Evolutionary conservation across 2,888 invertebrate species (phyloP).

Genomic region (Trisateles emortualis): DNA sequence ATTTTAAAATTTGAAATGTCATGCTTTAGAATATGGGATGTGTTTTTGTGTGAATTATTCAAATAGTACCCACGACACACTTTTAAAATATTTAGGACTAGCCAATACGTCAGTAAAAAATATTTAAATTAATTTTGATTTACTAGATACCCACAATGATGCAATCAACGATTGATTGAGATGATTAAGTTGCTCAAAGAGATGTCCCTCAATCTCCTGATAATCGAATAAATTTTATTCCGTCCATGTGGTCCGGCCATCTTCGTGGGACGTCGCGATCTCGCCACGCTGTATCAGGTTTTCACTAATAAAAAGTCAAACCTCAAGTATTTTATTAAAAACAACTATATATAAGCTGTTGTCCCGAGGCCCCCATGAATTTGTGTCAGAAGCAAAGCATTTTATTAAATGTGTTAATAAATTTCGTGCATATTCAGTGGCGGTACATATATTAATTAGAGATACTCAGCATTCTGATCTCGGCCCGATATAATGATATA

Average conservation of each 20-base stretch:
- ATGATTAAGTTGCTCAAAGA: not conserved
- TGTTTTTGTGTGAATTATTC: no score
- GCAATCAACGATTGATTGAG: no score
- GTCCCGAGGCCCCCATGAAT: constrained; percentile 3
- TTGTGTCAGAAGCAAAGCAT: constrained; percentile 15
- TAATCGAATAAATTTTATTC: constrained; percentile 10
- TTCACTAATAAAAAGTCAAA: constrained; percentile 45
- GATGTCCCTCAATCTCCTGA: not conserved
- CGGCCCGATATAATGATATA: not conserved
- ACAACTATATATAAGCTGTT: constrained; percentile 8
- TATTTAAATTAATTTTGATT: no score
- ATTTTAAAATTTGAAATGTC: no score
- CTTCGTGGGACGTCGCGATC: constrained; percentile 20
- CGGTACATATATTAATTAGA: not conserved
- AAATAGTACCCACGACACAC: no score
- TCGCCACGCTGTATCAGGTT: constrained; percentile 38
- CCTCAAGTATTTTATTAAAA: constrained; percentile 18
- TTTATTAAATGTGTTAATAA: not conserved
- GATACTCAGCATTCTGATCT: not conserved
- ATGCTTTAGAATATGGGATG: no score
- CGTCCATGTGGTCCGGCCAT: constrained; percentile 15
- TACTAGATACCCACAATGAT: no score
- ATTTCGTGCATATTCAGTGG: not conserved
- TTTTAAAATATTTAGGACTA: no score
- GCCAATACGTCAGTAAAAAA: no score